These are phyloP conservation scores for Oxygymnocypris stewartii DNA, from an alignment of 2,113 vertebrate species.

Conservation along the genomic window DNA sequence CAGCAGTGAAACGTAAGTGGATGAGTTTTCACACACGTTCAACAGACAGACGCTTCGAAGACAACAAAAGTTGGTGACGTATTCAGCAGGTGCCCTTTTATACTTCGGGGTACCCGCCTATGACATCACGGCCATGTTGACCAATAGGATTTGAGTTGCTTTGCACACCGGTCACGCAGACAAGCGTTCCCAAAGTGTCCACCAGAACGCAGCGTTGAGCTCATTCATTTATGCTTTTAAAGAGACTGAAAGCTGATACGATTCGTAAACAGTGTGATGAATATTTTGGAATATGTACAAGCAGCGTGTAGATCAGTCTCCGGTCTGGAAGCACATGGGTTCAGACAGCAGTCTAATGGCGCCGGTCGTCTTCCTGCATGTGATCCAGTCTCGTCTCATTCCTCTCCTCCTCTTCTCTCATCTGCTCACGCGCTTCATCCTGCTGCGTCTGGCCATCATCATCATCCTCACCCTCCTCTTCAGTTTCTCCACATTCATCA, in stretches of 20 bases:
- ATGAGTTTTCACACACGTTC: no score
- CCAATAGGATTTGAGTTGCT: no score
- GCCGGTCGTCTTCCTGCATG: constrained; percentile 54
- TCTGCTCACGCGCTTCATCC: not conserved
- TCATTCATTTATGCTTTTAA: not conserved
- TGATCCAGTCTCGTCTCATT: constrained; percentile 44
- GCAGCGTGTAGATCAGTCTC: not conserved
- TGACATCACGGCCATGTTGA: no score
- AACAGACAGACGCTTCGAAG: no score
- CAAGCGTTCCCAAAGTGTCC: no score
- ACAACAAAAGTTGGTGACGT: no score
- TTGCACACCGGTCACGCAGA: no score
- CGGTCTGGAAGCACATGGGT: constrained; percentile 57
- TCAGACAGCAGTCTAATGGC: constrained; percentile 64
- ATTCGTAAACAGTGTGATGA: not conserved
- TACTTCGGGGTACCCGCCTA: no score
- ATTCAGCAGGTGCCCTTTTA: no score
- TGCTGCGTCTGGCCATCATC: constrained; percentile 59
- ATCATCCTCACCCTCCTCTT: constrained; percentile 67
- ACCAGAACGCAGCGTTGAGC: no score
- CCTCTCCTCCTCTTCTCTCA: constrained; percentile 32
- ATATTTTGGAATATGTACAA: not conserved
- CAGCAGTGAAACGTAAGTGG: no score
- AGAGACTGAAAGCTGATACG: not conserved
- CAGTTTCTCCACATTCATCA: constrained; percentile 56